Evolutionary conservation across 1,140 invertebrate genomes (phyloP).

Genomic region (Drosophila ohnishii): DNA sequence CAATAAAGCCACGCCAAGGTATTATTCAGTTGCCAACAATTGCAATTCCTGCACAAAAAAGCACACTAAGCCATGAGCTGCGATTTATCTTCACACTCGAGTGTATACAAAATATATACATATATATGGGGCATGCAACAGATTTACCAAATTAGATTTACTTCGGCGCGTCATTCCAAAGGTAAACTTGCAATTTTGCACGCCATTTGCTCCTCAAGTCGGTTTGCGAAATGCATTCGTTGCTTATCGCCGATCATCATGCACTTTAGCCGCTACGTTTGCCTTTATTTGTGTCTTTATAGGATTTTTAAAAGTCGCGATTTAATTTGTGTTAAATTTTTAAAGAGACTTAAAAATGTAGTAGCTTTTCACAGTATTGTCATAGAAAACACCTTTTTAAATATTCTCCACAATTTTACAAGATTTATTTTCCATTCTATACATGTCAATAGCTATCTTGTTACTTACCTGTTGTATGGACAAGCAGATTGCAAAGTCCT

Average conservation of each 20-base stretch:
- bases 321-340: too few species aligned
- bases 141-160: constrained; percentile 34
- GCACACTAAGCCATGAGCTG: background rate
- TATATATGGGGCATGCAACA: constrained; percentile 20
- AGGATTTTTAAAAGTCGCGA: background rate
- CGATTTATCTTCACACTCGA: constrained; percentile 10
- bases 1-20: constrained; percentile 16
- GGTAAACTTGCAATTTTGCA: constrained; percentile 19
- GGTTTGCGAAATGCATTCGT: constrained; percentile 2
- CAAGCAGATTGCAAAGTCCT: constrained; percentile 9
- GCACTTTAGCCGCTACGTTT: background rate
- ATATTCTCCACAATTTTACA: background rate
- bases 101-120: background rate
- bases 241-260: constrained; percentile 12
- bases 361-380: too few species aligned
- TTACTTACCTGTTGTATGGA: constrained; percentile 7
- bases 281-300: background rate
- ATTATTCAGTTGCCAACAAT: constrained; percentile 4
- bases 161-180: constrained; percentile 9
- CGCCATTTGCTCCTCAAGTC: constrained; percentile 24
- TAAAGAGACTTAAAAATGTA: background rate
- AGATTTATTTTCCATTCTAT: background rate
- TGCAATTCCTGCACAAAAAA: constrained; percentile 3
- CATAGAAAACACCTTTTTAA: too few species aligned
- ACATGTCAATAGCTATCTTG: background rate